Conservation (phyloP, 2,888 invertebrate genomes). For the Oegoconia quadripuncta region DNA sequence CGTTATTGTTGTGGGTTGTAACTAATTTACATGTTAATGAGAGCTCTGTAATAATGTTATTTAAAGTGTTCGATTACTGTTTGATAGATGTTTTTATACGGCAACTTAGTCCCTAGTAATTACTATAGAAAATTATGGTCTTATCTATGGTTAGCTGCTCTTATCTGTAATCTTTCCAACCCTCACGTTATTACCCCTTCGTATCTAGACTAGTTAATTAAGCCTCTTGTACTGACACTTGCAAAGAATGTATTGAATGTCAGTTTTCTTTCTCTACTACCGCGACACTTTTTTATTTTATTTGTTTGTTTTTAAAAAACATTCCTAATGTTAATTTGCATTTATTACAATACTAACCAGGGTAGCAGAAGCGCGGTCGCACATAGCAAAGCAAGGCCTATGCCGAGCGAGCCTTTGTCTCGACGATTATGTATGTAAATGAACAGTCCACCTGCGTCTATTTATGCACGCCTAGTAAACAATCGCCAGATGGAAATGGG, state of each 20-base stretch:
- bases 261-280: neutral
- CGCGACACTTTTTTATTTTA: neutral
- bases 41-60: slow-evolving; percentile 51
- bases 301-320: slow-evolving; percentile 40
- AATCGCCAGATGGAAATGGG: slow-evolving; percentile 59
- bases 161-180: no score
- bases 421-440: slow-evolving; percentile 66
- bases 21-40: slow-evolving; percentile 77
- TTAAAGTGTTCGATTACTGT: slow-evolving; percentile 24
- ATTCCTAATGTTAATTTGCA: slow-evolving; percentile 65
- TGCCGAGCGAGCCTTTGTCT: slow-evolving; percentile 62
- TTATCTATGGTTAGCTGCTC: no score
- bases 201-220: no score
- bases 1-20: slow-evolving; percentile 68
- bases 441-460: slow-evolving; percentile 60
- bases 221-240: neutral
- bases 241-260: neutral
- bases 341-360: slow-evolving; percentile 64
- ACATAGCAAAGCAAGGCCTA: slow-evolving; percentile 33
- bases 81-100: slow-evolving; percentile 8
- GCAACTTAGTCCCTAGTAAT: no score
- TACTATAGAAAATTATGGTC: no score
- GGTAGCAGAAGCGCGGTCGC: slow-evolving; percentile 57
- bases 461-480: slow-evolving; percentile 61
- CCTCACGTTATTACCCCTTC: no score